phyloP scores from a whole-genome alignment of 1,140 invertebrate species.

The Anthonomus grandis region DNA sequence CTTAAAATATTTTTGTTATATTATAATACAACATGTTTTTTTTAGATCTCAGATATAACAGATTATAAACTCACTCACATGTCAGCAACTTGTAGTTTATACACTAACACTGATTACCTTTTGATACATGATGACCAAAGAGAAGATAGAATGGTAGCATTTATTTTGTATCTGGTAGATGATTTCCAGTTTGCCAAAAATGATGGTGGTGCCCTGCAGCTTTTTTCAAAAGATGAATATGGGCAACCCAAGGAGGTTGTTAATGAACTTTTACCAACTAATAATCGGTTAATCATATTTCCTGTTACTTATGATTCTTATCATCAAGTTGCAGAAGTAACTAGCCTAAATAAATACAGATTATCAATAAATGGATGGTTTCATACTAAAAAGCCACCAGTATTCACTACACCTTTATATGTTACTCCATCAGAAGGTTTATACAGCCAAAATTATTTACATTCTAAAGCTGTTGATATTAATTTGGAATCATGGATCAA shows the following conservation, averaged over 20 bases:
- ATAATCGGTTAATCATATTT: constrained; percentile 72
- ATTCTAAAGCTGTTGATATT: constrained; percentile 35
- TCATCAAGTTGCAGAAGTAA: constrained; percentile 65
- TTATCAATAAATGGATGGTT: constrained; percentile 76
- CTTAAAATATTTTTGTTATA: not conserved
- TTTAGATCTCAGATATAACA: constrained; percentile 58
- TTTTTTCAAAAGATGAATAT: constrained; percentile 58
- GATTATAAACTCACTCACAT: constrained; percentile 58
- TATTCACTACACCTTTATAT: constrained; percentile 41
- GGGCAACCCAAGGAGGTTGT: constrained; percentile 55
- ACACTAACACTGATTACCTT: constrained; percentile 67
- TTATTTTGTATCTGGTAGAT: constrained; percentile 62
- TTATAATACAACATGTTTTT: not conserved
- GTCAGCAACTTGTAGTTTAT: constrained; percentile 69
- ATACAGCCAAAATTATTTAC: constrained; percentile 29
- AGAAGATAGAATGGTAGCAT: constrained; percentile 67
- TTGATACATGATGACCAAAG: constrained; percentile 71
- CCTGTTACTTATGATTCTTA: constrained; percentile 59
- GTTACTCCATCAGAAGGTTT: constrained; percentile 32
- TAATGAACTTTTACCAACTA: constrained; percentile 58
- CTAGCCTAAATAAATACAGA: constrained; percentile 58
- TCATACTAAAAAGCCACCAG: constrained; percentile 51
- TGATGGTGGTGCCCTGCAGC: constrained; percentile 65
- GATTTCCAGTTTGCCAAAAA: constrained; percentile 55
- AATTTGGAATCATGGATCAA: constrained; percentile 51